phyloP scores from a whole-genome alignment of 1,140 invertebrate genomes.

The Trinorchestia longiramus region DNA sequence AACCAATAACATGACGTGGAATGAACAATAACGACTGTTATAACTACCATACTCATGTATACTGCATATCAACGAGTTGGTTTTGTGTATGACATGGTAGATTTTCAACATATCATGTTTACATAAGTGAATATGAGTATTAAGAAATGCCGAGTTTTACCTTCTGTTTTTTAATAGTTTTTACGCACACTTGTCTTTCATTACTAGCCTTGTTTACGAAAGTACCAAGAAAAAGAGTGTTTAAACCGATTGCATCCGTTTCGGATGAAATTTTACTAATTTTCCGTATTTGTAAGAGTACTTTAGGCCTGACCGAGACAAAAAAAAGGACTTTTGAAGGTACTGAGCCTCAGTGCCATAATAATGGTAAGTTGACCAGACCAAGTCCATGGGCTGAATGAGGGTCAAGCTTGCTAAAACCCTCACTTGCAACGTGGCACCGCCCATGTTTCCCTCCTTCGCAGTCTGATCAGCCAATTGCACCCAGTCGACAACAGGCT shows the following conservation, averaged over 20 bases:
- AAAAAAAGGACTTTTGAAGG: not conserved
- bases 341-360: not conserved
- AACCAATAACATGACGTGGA: too few species aligned
- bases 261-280: not conserved
- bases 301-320: not conserved
- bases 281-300: not conserved
- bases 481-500: conserved; percentile 37
- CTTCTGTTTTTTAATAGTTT: not conserved
- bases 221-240: not conserved
- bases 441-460: conserved; percentile 42
- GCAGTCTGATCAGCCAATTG: conserved; percentile 35
- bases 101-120: too few species aligned
- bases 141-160: too few species aligned
- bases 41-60: too few species aligned
- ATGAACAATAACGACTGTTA: too few species aligned
- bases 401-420: not conserved
- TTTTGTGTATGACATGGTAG: too few species aligned
- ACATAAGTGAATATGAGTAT: too few species aligned
- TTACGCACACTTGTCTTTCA: not conserved
- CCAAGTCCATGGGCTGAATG: conserved; percentile 14
- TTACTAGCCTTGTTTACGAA: not conserved
- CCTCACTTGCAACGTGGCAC: conserved; percentile 7
- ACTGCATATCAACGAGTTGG: too few species aligned
- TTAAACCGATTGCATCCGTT: not conserved
- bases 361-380: not conserved